Evolutionary conservation across 2,797 vertebrate species (phyloP).

Genomic region (Eulemur coronatus): DNA sequence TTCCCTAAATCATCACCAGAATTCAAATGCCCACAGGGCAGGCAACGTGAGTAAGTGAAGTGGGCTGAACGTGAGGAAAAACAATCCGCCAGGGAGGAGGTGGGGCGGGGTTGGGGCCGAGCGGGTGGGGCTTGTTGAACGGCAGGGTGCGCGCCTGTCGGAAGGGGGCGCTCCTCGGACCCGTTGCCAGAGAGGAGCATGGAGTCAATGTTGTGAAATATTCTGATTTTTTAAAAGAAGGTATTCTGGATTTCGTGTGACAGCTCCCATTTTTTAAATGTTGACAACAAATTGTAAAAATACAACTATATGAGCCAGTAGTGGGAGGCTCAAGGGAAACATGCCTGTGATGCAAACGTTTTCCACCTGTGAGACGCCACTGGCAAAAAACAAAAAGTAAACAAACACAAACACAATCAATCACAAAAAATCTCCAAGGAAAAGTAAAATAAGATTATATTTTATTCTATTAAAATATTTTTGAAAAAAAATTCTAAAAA

Average conservation of each 20-base stretch:
- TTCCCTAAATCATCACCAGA: neutral
- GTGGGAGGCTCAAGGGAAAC: neutral
- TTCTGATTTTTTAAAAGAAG: neutral
- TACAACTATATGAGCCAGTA: neutral
- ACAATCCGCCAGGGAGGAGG: neutral
- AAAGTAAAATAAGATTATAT: neutral
- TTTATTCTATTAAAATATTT: neutral
- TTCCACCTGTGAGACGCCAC: neutral
- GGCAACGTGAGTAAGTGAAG: neutral
- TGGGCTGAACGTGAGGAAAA: neutral
- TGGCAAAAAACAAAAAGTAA: neutral
- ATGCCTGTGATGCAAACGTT: neutral
- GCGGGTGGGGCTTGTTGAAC: too few relatives aligned
- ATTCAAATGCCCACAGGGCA: neutral
- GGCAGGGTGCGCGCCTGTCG: neutral
- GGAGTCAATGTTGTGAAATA: neutral
- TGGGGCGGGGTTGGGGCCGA: accelerated
- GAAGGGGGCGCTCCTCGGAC: neutral
- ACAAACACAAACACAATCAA: neutral
- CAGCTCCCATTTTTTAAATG: neutral
- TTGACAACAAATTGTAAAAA: neutral
- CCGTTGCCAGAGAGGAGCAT: neutral
- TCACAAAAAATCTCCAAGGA: neutral
- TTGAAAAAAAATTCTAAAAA: neutral
- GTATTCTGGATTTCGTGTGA: slow-evolving; percentile 11